Conservation (phyloP, 1,140 invertebrate genomes). For the Trichonephila inaurata region DNA sequence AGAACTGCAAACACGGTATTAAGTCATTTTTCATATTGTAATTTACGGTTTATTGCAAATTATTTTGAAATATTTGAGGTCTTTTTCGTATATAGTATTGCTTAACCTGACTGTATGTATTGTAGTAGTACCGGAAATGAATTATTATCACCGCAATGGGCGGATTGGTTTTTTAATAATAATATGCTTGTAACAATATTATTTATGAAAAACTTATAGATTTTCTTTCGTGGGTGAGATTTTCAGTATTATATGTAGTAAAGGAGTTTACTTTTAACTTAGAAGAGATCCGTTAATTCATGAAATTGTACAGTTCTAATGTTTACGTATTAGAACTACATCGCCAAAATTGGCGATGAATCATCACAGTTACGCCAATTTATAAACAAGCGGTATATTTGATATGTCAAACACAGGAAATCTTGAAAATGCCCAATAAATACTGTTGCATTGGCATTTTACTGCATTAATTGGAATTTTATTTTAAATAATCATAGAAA, state of each 20-base stretch:
- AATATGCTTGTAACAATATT: background rate
- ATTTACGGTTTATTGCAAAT: background rate
- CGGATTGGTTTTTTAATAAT: background rate
- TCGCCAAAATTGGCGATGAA: slow-evolving; percentile 54
- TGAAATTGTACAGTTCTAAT: background rate
- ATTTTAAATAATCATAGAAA: too few relatives aligned
- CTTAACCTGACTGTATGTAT: background rate
- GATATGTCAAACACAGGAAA: background rate
- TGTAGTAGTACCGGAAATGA: slow-evolving; percentile 28
- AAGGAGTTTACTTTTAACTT: background rate
- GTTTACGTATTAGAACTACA: background rate
- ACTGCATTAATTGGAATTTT: too few relatives aligned
- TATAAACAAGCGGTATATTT: slow-evolving; percentile 22
- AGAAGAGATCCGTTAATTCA: background rate
- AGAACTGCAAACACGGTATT: slow-evolving; percentile 37
- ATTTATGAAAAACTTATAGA: background rate
- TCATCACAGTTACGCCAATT: background rate
- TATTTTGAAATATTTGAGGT: background rate
- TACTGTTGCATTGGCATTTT: too few relatives aligned
- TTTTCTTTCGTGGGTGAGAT: too few relatives aligned
- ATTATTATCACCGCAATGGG: slow-evolving; percentile 6
- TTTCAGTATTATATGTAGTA: background rate
- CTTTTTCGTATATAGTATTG: background rate
- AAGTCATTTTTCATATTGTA: background rate
- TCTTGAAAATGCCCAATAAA: too few relatives aligned